Conservation (phyloP, 2,113 vertebrate species). For the Porphyrio hochstetteri region DNA sequence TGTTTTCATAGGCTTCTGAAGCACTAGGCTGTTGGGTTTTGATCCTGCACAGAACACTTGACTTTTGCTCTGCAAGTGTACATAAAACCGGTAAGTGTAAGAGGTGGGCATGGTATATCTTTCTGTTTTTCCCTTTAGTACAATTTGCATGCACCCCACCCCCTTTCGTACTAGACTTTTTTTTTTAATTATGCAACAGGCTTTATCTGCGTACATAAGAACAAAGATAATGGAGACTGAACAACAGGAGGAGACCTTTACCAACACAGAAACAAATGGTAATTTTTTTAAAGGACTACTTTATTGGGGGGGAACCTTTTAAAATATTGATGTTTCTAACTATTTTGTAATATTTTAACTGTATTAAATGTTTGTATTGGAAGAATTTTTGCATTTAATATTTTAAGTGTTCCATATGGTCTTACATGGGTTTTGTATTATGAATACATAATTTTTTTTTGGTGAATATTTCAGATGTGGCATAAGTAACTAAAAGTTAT, state of each 20-base stretch:
- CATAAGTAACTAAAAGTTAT: background rate
- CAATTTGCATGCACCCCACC: background rate
- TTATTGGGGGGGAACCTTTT: background rate
- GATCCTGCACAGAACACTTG: slow-evolving; percentile 53
- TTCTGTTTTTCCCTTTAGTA: background rate
- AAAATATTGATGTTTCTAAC: background rate
- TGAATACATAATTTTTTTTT: background rate
- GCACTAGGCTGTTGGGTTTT: slow-evolving; percentile 52
- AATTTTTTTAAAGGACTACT: slow-evolving; percentile 45
- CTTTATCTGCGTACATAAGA: slow-evolving; percentile 52
- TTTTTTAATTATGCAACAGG: slow-evolving; percentile 34
- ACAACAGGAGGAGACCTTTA: slow-evolving; percentile 88
- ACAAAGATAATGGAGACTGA: slow-evolving; percentile 88
- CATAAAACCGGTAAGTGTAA: slow-evolving; percentile 61
- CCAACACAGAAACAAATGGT: slow-evolving; percentile 91
- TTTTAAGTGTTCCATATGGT: background rate
- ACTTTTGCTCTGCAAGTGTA: slow-evolving; percentile 54
- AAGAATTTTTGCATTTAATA: background rate
- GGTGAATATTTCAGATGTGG: background rate
- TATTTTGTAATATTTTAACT: background rate
- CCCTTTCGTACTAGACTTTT: background rate
- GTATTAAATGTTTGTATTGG: background rate
- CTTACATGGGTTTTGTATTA: background rate
- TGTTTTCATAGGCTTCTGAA: slow-evolving; percentile 67
- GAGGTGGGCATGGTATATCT: background rate